Percentiles rank a stretch among this genome's conserved stretches.
Evolutionary conservation across 2,888 invertebrate genomes (phyloP).

Genomic region (Nezara viridula): DNA sequence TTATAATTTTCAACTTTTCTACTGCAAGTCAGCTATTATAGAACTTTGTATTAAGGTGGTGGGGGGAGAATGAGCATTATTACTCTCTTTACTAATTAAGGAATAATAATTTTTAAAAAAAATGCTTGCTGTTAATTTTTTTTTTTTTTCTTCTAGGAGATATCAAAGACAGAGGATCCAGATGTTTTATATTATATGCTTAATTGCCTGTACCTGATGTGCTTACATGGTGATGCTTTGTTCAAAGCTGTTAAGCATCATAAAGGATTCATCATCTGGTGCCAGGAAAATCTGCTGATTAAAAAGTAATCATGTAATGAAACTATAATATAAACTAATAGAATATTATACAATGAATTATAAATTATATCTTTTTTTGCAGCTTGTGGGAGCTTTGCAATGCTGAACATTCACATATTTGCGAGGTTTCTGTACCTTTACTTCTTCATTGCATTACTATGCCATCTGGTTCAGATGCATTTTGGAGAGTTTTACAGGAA

Average conservation of each 20-base stretch:
- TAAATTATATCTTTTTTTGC: conserved; percentile 64
- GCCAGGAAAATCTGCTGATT: conserved; percentile 94
- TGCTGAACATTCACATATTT: conserved; percentile 93
- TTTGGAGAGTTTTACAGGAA: conserved; percentile 95
- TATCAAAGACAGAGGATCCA: conserved; percentile 85
- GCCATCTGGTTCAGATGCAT: conserved; percentile 93
- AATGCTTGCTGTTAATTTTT: too few relatives aligned
- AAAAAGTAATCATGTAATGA: conserved; percentile 79
- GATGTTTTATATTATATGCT: conserved; percentile 94
- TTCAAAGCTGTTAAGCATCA: conserved; percentile 89
- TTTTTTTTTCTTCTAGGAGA: conserved; percentile 74
- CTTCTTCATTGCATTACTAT: conserved; percentile 95
- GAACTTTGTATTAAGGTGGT: too few relatives aligned
- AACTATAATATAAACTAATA: background rate
- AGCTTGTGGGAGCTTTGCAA: conserved; percentile 95
- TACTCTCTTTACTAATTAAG: too few relatives aligned
- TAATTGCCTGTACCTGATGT: conserved; percentile 90
- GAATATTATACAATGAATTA: background rate
- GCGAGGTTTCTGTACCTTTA: conserved; percentile 91
- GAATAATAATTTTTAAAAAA: background rate
- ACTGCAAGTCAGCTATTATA: too few relatives aligned
- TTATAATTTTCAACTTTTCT: too few relatives aligned
- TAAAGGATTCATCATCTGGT: conserved; percentile 93
- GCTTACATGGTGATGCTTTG: conserved; percentile 94
- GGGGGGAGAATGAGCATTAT: too few relatives aligned